Percentiles rank a stretch among this genome's conserved stretches.
These are phyloP conservation scores for Tokudaia tokunoshimensis DNA, from an alignment of 2,797 vertebrate species.

Conservation along the genomic window DNA sequence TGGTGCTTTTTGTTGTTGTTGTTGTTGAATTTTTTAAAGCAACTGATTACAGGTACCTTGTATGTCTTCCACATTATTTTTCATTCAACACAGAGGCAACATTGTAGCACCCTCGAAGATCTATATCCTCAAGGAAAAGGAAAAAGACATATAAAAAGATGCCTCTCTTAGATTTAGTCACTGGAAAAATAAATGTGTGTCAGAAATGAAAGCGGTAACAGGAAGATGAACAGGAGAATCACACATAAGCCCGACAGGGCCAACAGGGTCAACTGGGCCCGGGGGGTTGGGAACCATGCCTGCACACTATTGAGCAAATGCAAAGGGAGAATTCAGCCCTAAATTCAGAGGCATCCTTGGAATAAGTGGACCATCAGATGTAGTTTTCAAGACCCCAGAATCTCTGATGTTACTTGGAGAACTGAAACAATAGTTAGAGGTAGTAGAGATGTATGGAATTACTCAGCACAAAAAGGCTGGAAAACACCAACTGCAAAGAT, in stretches of 20 bases:
- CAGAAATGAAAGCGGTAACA: not conserved
- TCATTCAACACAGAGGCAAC: not conserved
- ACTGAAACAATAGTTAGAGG: not conserved
- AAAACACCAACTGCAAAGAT: not conserved
- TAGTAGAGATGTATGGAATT: not conserved
- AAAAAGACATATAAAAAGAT: not conserved
- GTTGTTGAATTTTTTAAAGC: not conserved
- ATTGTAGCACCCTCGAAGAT: not conserved
- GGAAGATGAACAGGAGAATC: not conserved
- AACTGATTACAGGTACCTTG: not conserved
- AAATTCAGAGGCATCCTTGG: not conserved
- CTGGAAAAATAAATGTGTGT: not conserved
- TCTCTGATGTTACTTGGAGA: not conserved
- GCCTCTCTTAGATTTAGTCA: not conserved
- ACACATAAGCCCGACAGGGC: not conserved
- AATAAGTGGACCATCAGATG: not conserved
- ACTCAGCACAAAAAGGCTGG: not conserved
- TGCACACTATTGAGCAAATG: not conserved
- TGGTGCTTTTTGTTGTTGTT: too few relatives aligned
- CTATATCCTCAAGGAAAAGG: not conserved
- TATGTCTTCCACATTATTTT: slow-evolving; percentile 18
- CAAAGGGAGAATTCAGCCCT: not conserved
- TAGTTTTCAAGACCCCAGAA: not conserved
- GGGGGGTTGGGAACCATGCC: not conserved
- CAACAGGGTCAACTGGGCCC: not conserved